Percentiles rank a stretch among this genome's conserved stretches.
phyloP scores from a whole-genome alignment of 2,888 invertebrate genomes.

The Seira sanloemensis region DNA sequence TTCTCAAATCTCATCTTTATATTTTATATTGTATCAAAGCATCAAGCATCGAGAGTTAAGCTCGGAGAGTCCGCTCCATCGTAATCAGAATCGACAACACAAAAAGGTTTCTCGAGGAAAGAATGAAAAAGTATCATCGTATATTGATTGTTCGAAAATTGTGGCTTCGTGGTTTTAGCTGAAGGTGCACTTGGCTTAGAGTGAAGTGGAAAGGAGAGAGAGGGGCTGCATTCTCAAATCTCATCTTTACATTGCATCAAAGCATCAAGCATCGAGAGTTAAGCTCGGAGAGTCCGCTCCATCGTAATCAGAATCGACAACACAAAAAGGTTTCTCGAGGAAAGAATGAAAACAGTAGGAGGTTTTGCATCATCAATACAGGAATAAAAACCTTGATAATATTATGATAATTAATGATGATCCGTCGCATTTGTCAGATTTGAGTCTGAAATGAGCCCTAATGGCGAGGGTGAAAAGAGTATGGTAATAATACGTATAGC shows the following conservation, averaged over 20 bases:
- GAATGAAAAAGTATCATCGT: constrained; percentile 6
- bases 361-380: constrained; percentile 53
- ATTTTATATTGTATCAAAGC: neutral
- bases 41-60: no score
- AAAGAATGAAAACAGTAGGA: constrained; percentile 52
- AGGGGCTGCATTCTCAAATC: neutral
- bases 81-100: neutral
- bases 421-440: constrained; percentile 54
- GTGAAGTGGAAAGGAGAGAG: neutral
- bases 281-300: neutral
- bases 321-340: neutral
- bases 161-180: neutral
- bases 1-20: neutral
- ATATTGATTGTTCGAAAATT: constrained; percentile 2
- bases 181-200: neutral
- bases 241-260: neutral
- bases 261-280: neutral
- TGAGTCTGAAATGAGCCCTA: constrained; percentile 8
- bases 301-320: constrained; percentile 13
- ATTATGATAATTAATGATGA: constrained; percentile 65
- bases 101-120: constrained; percentile 52
- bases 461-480: neutral
- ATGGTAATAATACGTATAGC: no score
- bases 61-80: neutral
- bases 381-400: constrained; percentile 54